phyloP scores from a whole-genome alignment of 2,888 invertebrate genomes.

The Pterobdella sp. region DNA sequence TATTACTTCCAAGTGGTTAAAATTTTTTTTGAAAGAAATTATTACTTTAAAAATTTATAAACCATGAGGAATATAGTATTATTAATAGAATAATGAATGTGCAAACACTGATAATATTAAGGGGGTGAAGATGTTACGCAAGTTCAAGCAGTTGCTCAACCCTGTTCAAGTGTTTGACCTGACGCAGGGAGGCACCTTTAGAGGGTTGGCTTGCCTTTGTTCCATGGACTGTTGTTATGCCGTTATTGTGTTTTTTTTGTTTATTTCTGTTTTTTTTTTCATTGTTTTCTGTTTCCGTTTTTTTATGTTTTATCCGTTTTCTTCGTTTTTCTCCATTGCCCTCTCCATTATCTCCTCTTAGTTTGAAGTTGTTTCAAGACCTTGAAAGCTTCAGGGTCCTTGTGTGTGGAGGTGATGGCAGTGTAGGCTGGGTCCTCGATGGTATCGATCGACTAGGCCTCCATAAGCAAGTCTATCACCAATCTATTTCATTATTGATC shows the following conservation, averaged over 20 bases:
- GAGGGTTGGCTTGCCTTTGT: constrained; percentile 33
- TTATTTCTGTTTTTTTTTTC: neutral
- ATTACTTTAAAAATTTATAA: neutral
- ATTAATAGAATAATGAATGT: neutral
- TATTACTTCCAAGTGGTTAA: neutral
- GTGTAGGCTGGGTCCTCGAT: constrained; percentile 92
- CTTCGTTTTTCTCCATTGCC: no score
- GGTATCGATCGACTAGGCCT: constrained; percentile 89
- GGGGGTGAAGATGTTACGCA: constrained; percentile 84
- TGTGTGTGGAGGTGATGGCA: constrained; percentile 94
- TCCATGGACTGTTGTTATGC: neutral
- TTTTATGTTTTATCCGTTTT: neutral
- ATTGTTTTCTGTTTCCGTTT: neutral
- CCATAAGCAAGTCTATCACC: constrained; percentile 63
- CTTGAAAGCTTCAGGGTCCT: constrained; percentile 91
- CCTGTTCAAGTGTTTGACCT: constrained; percentile 96
- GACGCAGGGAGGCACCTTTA: constrained; percentile 69
- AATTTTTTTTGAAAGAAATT: neutral
- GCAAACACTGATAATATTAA: constrained; percentile 34
- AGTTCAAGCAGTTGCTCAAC: constrained; percentile 88
- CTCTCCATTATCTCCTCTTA: no score
- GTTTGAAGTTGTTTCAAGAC: constrained; percentile 78
- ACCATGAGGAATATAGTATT: neutral
- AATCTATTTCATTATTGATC: neutral
- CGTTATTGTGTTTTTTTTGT: neutral